A percentile compares a stretch with the other conserved stretches of the same genome.
These are phyloP conservation scores for Champsocephalus esox DNA, from an alignment of 2,797 vertebrate species.

Conservation along the genomic window DNA sequence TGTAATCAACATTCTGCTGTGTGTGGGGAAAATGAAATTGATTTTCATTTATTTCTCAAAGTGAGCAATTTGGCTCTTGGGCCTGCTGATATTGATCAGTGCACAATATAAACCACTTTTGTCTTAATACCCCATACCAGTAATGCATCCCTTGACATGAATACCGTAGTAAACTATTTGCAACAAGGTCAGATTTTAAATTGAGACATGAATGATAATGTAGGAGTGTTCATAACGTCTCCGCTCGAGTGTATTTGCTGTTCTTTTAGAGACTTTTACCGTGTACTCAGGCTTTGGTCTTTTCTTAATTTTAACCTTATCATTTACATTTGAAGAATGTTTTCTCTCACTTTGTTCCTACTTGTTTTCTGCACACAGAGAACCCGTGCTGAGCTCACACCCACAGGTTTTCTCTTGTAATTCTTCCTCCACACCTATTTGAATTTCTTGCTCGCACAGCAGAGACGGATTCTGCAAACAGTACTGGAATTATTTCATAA, in stretches of 20 bases:
- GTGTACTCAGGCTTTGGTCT: background rate
- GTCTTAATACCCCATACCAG: constrained; percentile 5
- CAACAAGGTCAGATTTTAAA: constrained; percentile 14
- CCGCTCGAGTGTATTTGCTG: background rate
- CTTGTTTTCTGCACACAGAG: constrained; percentile 21
- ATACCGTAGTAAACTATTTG: constrained; percentile 16
- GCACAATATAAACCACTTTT: constrained; percentile 1
- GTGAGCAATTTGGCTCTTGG: background rate
- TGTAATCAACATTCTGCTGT: constrained; percentile 20
- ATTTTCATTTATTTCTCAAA: constrained; percentile 16
- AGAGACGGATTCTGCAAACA: constrained; percentile 29
- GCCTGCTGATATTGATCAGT: constrained; percentile 16
- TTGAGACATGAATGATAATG: constrained; percentile 13
- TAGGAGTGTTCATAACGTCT: constrained; percentile 1
- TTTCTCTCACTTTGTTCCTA: constrained; percentile 18
- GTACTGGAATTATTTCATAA: constrained; percentile 26
- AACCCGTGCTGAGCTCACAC: constrained; percentile 6
- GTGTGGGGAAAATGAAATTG: background rate
- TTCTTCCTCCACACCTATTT: constrained; percentile 35
- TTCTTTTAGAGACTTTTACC: background rate
- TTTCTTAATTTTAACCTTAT: constrained; percentile 1
- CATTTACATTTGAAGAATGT: constrained; percentile 10
- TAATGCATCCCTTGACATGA: constrained; percentile 12
- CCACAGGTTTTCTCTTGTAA: constrained; percentile 10
- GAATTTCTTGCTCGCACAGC: constrained; percentile 18